Percentiles rank a stretch among this genome's conserved stretches.
These are phyloP conservation scores for Junonia oenone DNA, from an alignment of 2,888 invertebrate species.

Conservation along the genomic window DNA sequence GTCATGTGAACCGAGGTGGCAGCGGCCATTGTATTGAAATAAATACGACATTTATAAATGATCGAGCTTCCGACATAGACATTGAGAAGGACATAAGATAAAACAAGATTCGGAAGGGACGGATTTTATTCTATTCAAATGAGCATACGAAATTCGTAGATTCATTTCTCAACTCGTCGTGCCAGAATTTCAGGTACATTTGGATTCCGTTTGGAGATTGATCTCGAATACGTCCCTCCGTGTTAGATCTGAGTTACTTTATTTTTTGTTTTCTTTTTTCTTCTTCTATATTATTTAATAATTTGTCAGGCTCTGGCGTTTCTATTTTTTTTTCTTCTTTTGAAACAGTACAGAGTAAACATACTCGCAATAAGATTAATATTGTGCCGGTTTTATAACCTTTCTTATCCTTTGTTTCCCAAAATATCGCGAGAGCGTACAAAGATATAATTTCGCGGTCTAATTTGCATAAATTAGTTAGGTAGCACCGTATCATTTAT, in stretches of 20 bases:
- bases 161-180: slow-evolving; percentile 29
- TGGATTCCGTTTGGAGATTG: neutral
- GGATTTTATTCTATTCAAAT: slow-evolving; percentile 41
- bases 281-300: neutral
- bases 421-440: neutral
- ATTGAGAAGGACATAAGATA: slow-evolving; percentile 51
- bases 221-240: neutral
- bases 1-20: slow-evolving; percentile 69
- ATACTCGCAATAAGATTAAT: neutral
- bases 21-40: slow-evolving; percentile 65
- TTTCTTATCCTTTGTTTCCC: neutral
- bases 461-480: slow-evolving; percentile 64
- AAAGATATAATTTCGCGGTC: slow-evolving; percentile 31
- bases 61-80: slow-evolving; percentile 50
- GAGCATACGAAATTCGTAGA: slow-evolving; percentile 35
- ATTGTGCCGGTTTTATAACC: neutral
- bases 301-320: neutral
- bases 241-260: neutral
- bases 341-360: neutral
- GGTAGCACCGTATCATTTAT: slow-evolving; percentile 52
- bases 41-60: slow-evolving; percentile 69
- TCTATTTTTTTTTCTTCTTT: neutral
- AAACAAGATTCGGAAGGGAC: slow-evolving; percentile 40
- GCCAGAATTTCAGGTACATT: slow-evolving; percentile 7
- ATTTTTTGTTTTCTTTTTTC: neutral